Evolutionary conservation across 2,113 vertebrate species (phyloP), one percentile per base, ranked within the genome.

Genomic region (Verasper variegatus): DNA sequence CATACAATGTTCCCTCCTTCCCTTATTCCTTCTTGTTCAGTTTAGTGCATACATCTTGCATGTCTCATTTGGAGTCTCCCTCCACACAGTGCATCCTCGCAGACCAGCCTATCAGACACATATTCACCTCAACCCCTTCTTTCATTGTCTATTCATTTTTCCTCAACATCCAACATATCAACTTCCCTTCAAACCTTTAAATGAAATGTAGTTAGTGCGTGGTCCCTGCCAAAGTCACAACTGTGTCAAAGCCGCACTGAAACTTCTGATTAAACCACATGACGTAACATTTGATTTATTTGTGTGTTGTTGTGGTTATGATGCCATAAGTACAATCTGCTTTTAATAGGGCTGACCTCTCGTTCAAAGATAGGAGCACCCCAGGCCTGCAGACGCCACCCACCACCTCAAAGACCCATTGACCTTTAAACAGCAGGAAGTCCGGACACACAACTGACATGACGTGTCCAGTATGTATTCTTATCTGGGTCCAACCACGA

Each of bases 401-500:
- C 54, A 63, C 64, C 56, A 74, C 80, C 64, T 86, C 85, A 90
- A 78, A 88, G 71, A 74, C 49, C 17, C n/a, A 4, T 23, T 89
- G 82, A 92, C 88, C 85, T 92, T 90, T 82, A 68, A 55, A 76
- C 74, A 67, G 62, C 52, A 31, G 59, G 55, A 18, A 27, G 67
- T 68, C 54, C 76, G 37, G 31, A 63, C 52, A 55, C 70, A 78
- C 37, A 52, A 51, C 54, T 69, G 45, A 67, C 40, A 45, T 56
- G 15, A 64, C 52, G 37, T 76, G 15, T 26, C 4, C n/a, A 12
- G 15, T 24, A 9, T 51, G 17, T 40, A 3, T 42, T 42, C 15
- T 59, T 59, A 15, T 51, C 1, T 15, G 13, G 5, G 31, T 75
- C 3, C 42, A 74, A 59, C 13, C 15, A 27, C 26, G 14, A 17